Percentiles rank a stretch among this genome's conserved stretches.
Conservation (phyloP, 2,797 vertebrate genomes). For the Synanceia verrucosa region DNA sequence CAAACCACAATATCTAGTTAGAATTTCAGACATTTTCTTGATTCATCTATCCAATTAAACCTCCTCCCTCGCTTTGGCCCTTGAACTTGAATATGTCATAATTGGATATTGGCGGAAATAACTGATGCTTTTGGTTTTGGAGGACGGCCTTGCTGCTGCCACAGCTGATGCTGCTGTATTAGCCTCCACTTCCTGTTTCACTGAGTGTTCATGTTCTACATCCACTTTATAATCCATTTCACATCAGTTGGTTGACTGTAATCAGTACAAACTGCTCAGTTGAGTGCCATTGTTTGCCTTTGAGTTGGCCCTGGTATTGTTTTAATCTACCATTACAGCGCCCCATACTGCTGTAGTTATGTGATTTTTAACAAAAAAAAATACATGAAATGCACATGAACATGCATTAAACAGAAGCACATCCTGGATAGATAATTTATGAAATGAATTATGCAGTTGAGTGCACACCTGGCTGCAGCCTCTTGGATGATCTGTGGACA, state of each 20-base stretch:
- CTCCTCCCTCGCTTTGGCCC: background rate
- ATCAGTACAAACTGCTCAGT: background rate
- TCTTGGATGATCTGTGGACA: constrained; percentile 19
- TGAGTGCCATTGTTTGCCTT: background rate
- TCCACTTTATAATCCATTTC: background rate
- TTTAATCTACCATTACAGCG: background rate
- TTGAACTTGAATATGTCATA: background rate
- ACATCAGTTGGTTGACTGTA: background rate
- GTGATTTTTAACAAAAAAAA: background rate
- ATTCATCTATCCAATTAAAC: background rate
- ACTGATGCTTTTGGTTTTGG: background rate
- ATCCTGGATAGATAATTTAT: constrained; percentile 35
- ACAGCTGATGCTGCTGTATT: background rate
- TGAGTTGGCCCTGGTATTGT: background rate
- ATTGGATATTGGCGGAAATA: background rate
- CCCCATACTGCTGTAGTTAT: background rate
- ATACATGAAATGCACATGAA: background rate
- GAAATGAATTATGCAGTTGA: constrained; percentile 37
- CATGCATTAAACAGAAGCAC: constrained; percentile 20
- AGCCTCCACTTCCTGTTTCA: background rate
- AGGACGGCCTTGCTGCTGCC: background rate
- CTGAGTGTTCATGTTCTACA: background rate
- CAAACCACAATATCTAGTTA: background rate
- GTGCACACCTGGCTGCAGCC: constrained; percentile 20
- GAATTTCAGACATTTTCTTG: background rate